phyloP scores from a whole-genome alignment of 1,140 invertebrate genomes.

The Xylocopa sonorina region DNA sequence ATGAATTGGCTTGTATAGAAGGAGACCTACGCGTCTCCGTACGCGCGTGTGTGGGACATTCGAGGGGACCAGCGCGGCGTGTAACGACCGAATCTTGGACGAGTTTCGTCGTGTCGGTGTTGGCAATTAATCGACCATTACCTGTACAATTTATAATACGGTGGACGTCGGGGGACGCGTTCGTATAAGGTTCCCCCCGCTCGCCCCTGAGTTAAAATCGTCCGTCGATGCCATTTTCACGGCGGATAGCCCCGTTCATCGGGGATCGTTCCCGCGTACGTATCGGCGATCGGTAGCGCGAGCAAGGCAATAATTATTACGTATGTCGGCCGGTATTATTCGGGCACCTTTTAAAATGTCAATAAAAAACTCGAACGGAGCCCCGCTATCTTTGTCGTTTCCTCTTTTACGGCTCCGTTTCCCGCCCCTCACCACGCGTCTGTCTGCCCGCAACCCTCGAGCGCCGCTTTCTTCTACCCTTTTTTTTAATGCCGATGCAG shows the following conservation, averaged over 20 bases:
- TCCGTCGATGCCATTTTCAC: constrained; percentile 54
- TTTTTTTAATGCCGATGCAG: constrained; percentile 61
- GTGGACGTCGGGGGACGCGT: constrained; percentile 1
- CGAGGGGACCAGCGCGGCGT: not conserved
- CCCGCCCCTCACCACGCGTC: not conserved
- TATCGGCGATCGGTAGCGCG: constrained; percentile 56
- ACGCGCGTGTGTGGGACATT: not conserved
- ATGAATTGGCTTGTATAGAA: too few relatives aligned
- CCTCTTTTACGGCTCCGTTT: constrained; percentile 41
- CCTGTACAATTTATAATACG: constrained; percentile 53
- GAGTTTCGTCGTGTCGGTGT: constrained; percentile 42
- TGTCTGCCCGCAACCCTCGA: constrained; percentile 39
- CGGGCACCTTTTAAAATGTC: constrained; percentile 51
- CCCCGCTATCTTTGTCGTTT: constrained; percentile 59
- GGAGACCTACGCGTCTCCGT: too few relatives aligned
- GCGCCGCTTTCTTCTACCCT: constrained; percentile 45
- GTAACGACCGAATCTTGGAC: constrained; percentile 36
- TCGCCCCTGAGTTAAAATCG: constrained; percentile 52
- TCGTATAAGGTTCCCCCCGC: not conserved
- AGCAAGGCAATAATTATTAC: constrained; percentile 67
- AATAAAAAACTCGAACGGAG: constrained; percentile 59
- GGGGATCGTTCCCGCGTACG: constrained; percentile 35
- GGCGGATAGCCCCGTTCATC: not conserved
- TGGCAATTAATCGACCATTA: constrained; percentile 64
- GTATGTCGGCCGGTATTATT: constrained; percentile 60